A percentile compares a stretch with the other conserved stretches of the same genome.
These are phyloP conservation scores for Lasiommata megera DNA, from an alignment of 2,888 invertebrate genomes.

Conservation along the genomic window DNA sequence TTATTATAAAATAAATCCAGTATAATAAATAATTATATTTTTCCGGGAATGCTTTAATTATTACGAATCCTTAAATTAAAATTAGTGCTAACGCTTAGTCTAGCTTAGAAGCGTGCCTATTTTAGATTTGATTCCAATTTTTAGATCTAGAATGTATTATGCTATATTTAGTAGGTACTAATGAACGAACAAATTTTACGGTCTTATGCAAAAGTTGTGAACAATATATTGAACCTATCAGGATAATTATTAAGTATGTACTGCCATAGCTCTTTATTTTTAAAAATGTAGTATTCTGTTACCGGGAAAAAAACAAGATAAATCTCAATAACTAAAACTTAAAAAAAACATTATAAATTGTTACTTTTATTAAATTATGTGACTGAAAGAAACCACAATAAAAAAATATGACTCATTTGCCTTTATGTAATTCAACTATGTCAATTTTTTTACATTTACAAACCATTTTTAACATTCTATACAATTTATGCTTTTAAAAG, in stretches of 20 bases:
- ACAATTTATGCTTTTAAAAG: too few species aligned
- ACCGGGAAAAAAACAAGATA: neutral
- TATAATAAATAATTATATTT: constrained; percentile 7
- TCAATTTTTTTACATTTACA: too few species aligned
- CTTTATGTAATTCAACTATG: too few species aligned
- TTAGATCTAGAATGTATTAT: constrained; percentile 33
- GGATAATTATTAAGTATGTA: constrained; percentile 12
- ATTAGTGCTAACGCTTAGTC: constrained; percentile 48
- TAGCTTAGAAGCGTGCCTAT: constrained; percentile 70
- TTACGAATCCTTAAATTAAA: constrained; percentile 4
- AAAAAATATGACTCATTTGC: too few species aligned
- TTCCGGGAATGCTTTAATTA: constrained; percentile 18
- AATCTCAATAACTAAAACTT: neutral
- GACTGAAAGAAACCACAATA: too few species aligned
- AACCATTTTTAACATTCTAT: too few species aligned
- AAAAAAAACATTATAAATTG: too few species aligned
- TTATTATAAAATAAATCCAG: neutral
- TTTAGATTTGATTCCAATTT: constrained; percentile 42
- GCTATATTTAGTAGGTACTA: constrained; percentile 19
- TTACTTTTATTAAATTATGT: too few species aligned
- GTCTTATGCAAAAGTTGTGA: constrained; percentile 37
- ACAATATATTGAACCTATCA: constrained; percentile 2
- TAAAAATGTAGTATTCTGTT: constrained; percentile 10
- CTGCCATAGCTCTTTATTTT: constrained; percentile 27
- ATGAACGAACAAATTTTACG: constrained; percentile 23